Conservation (phyloP, 2,797 vertebrate species). For the Parotocinclus haroldoi region DNA sequence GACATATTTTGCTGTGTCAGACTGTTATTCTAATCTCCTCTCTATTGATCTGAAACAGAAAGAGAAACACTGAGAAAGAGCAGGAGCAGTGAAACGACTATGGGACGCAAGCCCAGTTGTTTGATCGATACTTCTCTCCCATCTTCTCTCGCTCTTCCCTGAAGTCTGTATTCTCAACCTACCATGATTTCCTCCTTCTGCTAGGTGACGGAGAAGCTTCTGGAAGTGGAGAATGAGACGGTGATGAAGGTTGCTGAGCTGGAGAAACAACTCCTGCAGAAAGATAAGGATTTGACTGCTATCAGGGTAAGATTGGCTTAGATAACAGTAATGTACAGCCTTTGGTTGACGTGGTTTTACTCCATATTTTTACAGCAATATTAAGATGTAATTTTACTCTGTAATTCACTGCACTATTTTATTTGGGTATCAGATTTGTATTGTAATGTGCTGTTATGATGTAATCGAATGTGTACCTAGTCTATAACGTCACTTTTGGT, state of each 20-base stretch:
- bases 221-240: constrained; percentile 95
- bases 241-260: constrained; percentile 96
- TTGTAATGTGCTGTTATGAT: too few relatives aligned
- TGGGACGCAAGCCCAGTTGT: constrained; percentile 42
- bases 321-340: too few relatives aligned
- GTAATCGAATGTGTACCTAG: too few relatives aligned
- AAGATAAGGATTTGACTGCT: constrained; percentile 86
- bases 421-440: too few relatives aligned
- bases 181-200: background rate
- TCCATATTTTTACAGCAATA: too few relatives aligned
- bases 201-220: constrained; percentile 83
- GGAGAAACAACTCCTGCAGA: constrained; percentile 89
- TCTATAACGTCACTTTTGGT: too few relatives aligned
- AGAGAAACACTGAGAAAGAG: constrained; percentile 20
- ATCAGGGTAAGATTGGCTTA: constrained; percentile 75
- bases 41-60: constrained; percentile 54
- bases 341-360: too few relatives aligned
- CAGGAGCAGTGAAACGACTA: constrained; percentile 28
- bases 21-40: constrained; percentile 51
- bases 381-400: too few relatives aligned
- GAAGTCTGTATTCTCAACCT: background rate
- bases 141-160: constrained; percentile 25
- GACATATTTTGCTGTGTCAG: constrained; percentile 62
- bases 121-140: constrained; percentile 48
- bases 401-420: too few relatives aligned